Conservation (phyloP, 2,797 vertebrate species). For the Cryptoprocta ferox region DNA sequence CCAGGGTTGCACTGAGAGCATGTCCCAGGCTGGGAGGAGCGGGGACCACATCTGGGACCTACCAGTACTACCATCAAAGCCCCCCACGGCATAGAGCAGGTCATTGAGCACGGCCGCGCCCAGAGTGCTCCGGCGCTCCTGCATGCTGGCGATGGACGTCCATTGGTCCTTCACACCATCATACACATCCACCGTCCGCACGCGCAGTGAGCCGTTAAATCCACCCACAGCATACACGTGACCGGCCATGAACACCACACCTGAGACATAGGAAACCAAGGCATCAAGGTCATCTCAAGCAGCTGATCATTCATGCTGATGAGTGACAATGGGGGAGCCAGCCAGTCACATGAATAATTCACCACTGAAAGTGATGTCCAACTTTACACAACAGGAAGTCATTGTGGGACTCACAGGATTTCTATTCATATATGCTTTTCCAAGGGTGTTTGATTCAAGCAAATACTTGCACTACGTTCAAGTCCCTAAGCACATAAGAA, state of each 20-base stretch:
- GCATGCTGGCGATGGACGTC: slow-evolving; percentile 95
- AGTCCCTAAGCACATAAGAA: neutral
- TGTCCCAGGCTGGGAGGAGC: neutral
- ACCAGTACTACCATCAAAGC: slow-evolving; percentile 98
- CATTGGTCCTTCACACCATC: slow-evolving; percentile 94
- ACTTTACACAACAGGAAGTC: neutral
- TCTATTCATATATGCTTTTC: neutral
- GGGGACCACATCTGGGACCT: slow-evolving; percentile 58
- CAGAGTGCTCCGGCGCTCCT: slow-evolving; percentile 95
- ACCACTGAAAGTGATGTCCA: neutral
- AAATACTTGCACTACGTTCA: neutral
- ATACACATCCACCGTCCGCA: slow-evolving; percentile 95
- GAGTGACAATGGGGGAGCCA: neutral
- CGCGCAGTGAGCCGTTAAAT: slow-evolving; percentile 95
- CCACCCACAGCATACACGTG: slow-evolving; percentile 95
- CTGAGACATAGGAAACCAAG: slow-evolving; percentile 83
- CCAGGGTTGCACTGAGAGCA: neutral
- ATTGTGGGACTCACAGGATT: neutral
- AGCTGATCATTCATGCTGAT: accelerated
- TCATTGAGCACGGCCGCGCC: slow-evolving; percentile 95
- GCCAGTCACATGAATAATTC: neutral
- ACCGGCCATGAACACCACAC: slow-evolving; percentile 95
- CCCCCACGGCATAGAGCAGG: slow-evolving; percentile 95
- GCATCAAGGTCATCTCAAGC: neutral
- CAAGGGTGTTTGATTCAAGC: neutral